These are phyloP conservation scores for Ormia ochracea DNA, from an alignment of 2,888 invertebrate species.

Conservation along the genomic window DNA sequence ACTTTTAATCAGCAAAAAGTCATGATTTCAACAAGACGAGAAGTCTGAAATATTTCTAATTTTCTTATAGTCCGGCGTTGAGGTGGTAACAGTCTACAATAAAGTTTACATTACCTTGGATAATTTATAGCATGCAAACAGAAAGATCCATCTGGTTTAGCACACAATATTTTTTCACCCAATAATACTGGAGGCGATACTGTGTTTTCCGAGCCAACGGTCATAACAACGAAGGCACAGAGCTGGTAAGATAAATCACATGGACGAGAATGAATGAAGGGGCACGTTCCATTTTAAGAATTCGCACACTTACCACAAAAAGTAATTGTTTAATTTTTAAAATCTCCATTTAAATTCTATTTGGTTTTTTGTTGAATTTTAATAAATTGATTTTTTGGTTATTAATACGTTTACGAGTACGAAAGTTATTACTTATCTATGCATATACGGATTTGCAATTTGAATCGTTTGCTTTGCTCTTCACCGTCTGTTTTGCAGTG, in stretches of 20 bases:
- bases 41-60: background rate
- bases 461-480: background rate
- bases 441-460: background rate
- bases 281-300: background rate
- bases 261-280: background rate
- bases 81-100: background rate
- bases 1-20: background rate
- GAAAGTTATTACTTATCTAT: background rate
- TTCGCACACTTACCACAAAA: slow-evolving; percentile 23
- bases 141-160: slow-evolving; percentile 36
- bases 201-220: background rate
- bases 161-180: slow-evolving; percentile 44
- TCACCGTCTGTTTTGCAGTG: background rate
- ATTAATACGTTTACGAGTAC: background rate
- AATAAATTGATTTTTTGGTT: background rate
- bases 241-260: slow-evolving; percentile 1
- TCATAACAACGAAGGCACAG: background rate
- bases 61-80: background rate
- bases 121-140: slow-evolving; percentile 46
- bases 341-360: slow-evolving; percentile 2
- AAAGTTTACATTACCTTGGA: slow-evolving; percentile 49
- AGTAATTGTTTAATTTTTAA: slow-evolving; percentile 4
- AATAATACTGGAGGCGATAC: background rate
- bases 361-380: background rate
- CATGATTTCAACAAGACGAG: background rate